Percentiles rank a stretch among this genome's conserved stretches.
These are phyloP conservation scores for Phthorimaea operculella DNA, from an alignment of 1,140 invertebrate species.

Conservation along the genomic window DNA sequence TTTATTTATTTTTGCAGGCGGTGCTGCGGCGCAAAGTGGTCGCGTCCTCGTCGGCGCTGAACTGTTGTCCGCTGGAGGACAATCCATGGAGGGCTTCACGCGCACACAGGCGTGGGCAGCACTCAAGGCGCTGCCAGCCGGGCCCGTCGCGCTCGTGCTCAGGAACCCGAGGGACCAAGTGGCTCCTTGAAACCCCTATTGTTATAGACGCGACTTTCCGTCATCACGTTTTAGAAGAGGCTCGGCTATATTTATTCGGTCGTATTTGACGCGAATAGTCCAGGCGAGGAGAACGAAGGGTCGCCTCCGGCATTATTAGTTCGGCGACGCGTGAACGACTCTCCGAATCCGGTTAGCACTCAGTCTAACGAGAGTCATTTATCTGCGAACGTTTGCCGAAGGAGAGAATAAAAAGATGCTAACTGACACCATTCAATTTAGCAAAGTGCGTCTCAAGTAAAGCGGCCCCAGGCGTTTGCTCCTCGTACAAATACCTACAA, in stretches of 20 bases:
- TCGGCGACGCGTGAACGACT: slow-evolving; percentile 17
- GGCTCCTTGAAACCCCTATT: slow-evolving; percentile 1
- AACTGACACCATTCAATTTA: slow-evolving; percentile 26
- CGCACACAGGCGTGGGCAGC: slow-evolving; percentile 94
- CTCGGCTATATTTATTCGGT: slow-evolving; percentile 12
- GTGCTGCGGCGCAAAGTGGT: slow-evolving; percentile 89
- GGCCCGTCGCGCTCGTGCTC: slow-evolving; percentile 71
- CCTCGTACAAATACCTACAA: slow-evolving; percentile 19
- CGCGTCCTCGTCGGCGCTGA: slow-evolving; percentile 87
- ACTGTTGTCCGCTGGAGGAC: slow-evolving; percentile 84
- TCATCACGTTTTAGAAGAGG: slow-evolving; percentile 2
- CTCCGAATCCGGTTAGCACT: slow-evolving; percentile 21
- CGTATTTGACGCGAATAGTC: slow-evolving; percentile 11
- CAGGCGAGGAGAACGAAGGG: slow-evolving; percentile 8
- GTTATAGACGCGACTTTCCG: not conserved
- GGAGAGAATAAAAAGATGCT: slow-evolving; percentile 19
- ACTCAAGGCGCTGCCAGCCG: slow-evolving; percentile 88
- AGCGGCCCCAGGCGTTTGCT: slow-evolving; percentile 5
- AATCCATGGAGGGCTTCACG: slow-evolving; percentile 83
- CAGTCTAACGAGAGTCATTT: slow-evolving; percentile 23
- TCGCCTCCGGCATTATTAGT: slow-evolving; percentile 14
- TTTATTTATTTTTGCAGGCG: slow-evolving; percentile 72
- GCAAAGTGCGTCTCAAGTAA: slow-evolving; percentile 15
- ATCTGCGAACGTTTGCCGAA: slow-evolving; percentile 19
- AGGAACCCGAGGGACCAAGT: slow-evolving; percentile 36